Conservation (phyloP, 2,888 invertebrate species). For the Ichneumon xanthorius region DNA sequence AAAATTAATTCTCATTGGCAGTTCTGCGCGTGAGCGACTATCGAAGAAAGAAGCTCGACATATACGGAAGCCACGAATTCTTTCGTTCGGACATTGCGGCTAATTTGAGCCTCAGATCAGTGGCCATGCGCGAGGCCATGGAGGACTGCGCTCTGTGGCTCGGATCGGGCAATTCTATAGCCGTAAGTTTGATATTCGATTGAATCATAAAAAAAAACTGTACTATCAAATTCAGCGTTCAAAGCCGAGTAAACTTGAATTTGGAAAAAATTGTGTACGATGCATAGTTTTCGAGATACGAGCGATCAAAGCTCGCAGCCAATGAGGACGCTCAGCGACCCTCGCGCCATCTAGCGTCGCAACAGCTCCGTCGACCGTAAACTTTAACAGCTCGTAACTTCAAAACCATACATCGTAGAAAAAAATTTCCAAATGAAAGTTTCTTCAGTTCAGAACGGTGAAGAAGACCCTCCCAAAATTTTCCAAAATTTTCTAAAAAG, state of each 20-base stretch:
- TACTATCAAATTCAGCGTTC: not conserved
- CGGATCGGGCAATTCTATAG: constrained; percentile 91
- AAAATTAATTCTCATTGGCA: constrained; percentile 82
- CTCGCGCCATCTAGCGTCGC: not conserved
- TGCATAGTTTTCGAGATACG: not conserved
- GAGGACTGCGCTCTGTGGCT: constrained; percentile 94
- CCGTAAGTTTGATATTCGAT: constrained; percentile 86
- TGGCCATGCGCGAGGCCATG: constrained; percentile 93
- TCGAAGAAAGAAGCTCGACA: constrained; percentile 92
- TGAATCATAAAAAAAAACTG: constrained; percentile 30
- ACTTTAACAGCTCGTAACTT: not conserved
- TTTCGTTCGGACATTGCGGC: constrained; percentile 94
- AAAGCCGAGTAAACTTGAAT: not conserved
- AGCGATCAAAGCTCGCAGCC: not conserved
- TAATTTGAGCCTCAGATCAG: constrained; percentile 92
- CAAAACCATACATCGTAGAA: not conserved
- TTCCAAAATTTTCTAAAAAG: too few species aligned
- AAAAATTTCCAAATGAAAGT: not conserved
- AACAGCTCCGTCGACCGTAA: not conserved
- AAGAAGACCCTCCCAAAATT: not conserved
- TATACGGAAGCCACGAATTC: constrained; percentile 94
- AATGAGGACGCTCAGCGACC: not conserved
- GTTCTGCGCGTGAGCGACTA: constrained; percentile 98
- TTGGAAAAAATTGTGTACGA: not conserved
- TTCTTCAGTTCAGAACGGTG: not conserved